A percentile compares a stretch with the other conserved stretches of the same genome.
Evolutionary conservation across 2,113 vertebrate genomes (phyloP).

Genomic region (Opisthocomus hoazin): DNA sequence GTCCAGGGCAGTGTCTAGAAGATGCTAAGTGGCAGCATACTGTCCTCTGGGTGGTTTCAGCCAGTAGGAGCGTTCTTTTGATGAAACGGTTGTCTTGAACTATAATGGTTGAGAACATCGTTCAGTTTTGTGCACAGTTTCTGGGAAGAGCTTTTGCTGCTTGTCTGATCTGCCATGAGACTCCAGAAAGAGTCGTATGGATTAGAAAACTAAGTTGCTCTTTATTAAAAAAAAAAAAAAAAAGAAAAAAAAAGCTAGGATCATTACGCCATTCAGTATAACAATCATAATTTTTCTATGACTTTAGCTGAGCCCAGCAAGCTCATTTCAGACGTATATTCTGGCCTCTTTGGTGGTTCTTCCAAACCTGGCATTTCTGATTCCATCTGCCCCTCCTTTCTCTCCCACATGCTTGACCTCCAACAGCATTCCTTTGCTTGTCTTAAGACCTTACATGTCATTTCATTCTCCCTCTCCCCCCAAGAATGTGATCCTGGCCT

Average conservation of each 20-base stretch:
- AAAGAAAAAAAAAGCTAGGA: neutral
- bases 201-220: neutral
- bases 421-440: constrained; percentile 44
- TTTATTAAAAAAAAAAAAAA: neutral
- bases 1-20: neutral
- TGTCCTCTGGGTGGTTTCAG: neutral
- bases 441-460: constrained; percentile 39
- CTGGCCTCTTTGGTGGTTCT: neutral
- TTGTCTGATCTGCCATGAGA: neutral
- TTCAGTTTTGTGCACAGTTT: neutral
- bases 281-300: neutral
- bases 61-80: neutral
- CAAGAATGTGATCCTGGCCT: constrained; percentile 54
- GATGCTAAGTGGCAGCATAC: neutral
- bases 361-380: constrained; percentile 35
- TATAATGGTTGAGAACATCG: neutral
- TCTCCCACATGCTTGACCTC: constrained; percentile 49
- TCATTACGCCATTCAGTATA: neutral
- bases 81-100: neutral
- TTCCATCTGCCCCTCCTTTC: constrained; percentile 1
- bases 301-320: neutral
- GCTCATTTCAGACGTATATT: neutral
- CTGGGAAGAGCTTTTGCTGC: neutral
- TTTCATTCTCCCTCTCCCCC: constrained; percentile 22
- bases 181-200: neutral